These are phyloP conservation scores for Phaethon lepturus DNA, from an alignment of 2,113 vertebrate genomes.

Conservation along the genomic window DNA sequence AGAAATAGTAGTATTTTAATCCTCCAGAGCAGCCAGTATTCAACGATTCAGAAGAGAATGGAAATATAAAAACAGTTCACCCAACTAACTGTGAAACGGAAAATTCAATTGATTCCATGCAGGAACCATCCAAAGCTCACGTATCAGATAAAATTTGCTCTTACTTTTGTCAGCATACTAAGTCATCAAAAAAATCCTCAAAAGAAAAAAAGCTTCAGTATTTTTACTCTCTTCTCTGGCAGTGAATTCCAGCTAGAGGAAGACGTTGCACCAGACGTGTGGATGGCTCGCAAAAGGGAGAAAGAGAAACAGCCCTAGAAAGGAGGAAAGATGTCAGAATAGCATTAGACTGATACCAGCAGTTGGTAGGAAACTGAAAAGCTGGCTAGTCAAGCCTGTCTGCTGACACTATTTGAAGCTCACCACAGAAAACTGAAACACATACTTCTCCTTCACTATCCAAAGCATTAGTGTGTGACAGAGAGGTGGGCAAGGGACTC, in stretches of 20 bases:
- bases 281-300: background rate
- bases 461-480: background rate
- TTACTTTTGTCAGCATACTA: background rate
- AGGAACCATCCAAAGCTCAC: background rate
- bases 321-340: background rate
- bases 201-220: background rate
- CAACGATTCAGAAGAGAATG: background rate
- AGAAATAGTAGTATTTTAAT: background rate
- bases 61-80: background rate
- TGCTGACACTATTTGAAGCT: background rate
- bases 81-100: background rate
- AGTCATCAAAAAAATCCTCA: background rate
- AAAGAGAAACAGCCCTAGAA: background rate
- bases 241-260: background rate
- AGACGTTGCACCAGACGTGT: background rate
- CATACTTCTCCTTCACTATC: background rate
- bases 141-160: background rate
- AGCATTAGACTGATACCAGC: background rate
- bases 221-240: background rate
- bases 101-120: background rate
- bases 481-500: background rate
- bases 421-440: background rate
- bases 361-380: background rate
- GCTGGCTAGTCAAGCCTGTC: background rate
- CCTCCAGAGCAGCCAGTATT: background rate